Percentiles rank a stretch among this genome's conserved stretches.
Conservation (phyloP, 2,888 invertebrate genomes). For the Orthosia incerta region DNA sequence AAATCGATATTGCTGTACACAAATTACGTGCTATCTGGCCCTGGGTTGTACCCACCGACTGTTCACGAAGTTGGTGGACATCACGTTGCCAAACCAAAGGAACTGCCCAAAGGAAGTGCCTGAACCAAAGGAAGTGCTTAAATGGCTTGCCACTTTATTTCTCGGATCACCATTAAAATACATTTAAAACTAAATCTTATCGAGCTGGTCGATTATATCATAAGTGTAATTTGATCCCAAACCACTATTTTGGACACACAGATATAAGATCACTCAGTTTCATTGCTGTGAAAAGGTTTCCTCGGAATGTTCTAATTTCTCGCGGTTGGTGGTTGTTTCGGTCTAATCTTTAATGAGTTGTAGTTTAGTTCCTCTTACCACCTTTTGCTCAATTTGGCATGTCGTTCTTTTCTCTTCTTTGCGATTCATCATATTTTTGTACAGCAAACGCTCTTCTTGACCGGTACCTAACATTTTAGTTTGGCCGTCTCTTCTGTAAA, state of each 20-base stretch:
- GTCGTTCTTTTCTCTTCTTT: too few species aligned
- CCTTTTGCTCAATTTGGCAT: too few species aligned
- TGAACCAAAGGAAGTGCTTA: constrained; percentile 71
- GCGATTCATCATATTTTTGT: too few species aligned
- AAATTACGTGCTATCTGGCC: constrained; percentile 89
- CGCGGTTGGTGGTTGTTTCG: background rate
- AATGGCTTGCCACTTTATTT: background rate
- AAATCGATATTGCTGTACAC: constrained; percentile 91
- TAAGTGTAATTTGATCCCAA: background rate
- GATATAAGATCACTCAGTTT: background rate
- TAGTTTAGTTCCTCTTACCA: background rate
- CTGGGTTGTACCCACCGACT: constrained; percentile 88
- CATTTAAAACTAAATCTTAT: constrained; percentile 3
- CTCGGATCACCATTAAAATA: background rate
- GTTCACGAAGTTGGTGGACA: constrained; percentile 92
- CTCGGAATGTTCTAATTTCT: background rate
- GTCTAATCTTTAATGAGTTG: background rate
- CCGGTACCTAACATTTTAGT: too few species aligned
- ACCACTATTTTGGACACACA: background rate
- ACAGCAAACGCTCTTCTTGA: too few species aligned
- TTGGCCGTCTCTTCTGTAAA: too few species aligned
- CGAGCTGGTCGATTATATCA: background rate
- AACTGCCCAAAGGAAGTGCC: constrained; percentile 80
- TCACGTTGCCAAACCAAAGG: constrained; percentile 84
- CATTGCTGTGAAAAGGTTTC: too few species aligned